Evolutionary conservation across 2,888 invertebrate species (phyloP), one percentile per base, ranked within the genome.

Genomic region (Drosophila neotestacea): DNA sequence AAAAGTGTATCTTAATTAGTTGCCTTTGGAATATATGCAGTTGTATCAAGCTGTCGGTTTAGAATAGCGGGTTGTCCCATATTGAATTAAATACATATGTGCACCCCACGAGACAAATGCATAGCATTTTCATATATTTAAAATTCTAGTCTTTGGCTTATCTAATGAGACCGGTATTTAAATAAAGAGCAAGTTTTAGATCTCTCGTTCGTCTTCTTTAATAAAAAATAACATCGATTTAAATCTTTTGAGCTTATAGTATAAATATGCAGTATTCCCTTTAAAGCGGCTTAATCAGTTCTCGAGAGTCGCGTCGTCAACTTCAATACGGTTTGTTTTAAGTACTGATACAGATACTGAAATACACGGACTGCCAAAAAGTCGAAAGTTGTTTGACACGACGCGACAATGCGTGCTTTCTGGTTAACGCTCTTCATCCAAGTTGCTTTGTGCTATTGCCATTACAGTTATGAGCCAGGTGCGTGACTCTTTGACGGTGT

Each of bases 401-500:
- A 56, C 47, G 44, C 42, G 6, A 72, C 52, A n/a, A 87, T 85
- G 88, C 69, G 60, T 70, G 69, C 67, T 66, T 73, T 86, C 52
- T 77, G 72, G 79, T 62, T 84, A 67, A 73, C 65, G 52, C 60
- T 84, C 64, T 75, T 50, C 30, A 63, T 88, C 32, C 74, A 79
- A 60, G 16, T 84, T 16, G 59, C 68, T 47, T 64, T 86, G 41
- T 64, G 81, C 64, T 70, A 59, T 64, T 80, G 85, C 63, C 86
- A 85, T 56, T 83, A 78, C 68, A 62, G 56, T 75, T 76, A 72
- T 81, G 85, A 81, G 81, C 73, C 85, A 88, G 86, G 88, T 85
- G 80, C 78, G 88, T 86, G 77, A 79, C 69, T 44, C 62, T 50
- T 52, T 58, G 68, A 58, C 62, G 47, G 51, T 71, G 68, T 65